Conservation (phyloP, 2,113 vertebrate genomes). For the Gymnarchus niloticus region DNA sequence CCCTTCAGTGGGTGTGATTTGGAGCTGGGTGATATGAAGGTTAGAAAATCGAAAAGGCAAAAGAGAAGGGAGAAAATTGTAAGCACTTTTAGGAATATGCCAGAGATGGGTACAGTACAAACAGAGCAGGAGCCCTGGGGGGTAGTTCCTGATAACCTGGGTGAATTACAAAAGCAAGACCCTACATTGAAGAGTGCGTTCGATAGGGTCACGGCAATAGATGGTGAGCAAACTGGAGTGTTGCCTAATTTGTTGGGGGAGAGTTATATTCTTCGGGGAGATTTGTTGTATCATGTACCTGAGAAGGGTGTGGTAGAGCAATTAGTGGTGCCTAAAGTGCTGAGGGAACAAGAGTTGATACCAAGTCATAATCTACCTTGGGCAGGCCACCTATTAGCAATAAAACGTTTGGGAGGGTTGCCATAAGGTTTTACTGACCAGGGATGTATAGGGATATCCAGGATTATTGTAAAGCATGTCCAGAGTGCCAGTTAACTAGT, state of each 20-base stretch:
- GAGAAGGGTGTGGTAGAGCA: neutral
- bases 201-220: neutral
- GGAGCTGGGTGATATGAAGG: neutral
- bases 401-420: neutral
- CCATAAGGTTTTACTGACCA: slow-evolving; percentile 16
- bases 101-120: neutral
- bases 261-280: neutral
- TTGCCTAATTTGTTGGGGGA: neutral
- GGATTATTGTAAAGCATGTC: slow-evolving; percentile 1
- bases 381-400: neutral
- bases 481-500: neutral
- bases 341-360: neutral
- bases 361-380: neutral
- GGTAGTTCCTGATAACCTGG: neutral
- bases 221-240: neutral
- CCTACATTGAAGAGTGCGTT: neutral
- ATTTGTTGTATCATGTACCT: neutral
- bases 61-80: too few species aligned
- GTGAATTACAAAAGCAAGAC: neutral
- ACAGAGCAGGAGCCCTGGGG: neutral
- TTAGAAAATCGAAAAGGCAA: neutral
- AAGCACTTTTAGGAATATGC: too few species aligned
- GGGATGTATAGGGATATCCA: slow-evolving; percentile 16
- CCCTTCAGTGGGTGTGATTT: too few species aligned
- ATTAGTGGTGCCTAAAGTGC: neutral